These are phyloP conservation scores for Apteryx mantelli DNA, from an alignment of 2,113 vertebrate species.

Conservation along the genomic window DNA sequence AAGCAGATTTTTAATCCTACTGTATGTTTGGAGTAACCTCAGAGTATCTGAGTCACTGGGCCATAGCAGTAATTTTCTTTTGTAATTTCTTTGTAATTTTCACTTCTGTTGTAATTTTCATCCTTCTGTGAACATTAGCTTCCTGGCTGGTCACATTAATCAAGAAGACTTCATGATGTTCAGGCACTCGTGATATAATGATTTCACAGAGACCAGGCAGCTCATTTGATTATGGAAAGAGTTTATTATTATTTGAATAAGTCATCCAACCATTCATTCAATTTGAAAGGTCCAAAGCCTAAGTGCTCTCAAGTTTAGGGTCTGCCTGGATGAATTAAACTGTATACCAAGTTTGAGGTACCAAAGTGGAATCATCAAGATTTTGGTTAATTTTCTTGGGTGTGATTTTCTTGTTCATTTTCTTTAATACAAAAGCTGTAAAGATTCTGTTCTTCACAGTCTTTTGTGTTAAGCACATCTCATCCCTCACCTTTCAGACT, in stretches of 20 bases:
- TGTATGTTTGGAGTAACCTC: neutral
- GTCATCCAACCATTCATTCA: neutral
- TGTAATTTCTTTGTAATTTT: neutral
- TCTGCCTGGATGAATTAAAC: neutral
- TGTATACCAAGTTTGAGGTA: neutral
- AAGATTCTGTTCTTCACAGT: neutral
- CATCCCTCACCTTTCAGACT: neutral
- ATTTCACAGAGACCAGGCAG: conserved; percentile 23
- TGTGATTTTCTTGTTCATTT: neutral
- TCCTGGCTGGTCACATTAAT: conserved; percentile 19
- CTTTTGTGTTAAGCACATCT: neutral
- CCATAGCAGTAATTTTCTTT: neutral
- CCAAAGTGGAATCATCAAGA: neutral
- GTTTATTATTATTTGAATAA: neutral
- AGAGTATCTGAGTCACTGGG: neutral
- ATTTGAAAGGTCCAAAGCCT: neutral
- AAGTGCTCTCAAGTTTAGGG: neutral
- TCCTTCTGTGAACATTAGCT: neutral
- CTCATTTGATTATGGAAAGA: neutral
- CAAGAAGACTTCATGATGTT: neutral
- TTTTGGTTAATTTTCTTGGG: neutral
- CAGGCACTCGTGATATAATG: neutral
- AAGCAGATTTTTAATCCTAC: neutral
- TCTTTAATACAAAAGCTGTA: neutral
- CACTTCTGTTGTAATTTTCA: neutral